Evolutionary conservation across 2,888 invertebrate species (phyloP), one percentile per base, ranked within the genome.

Genomic region (Rotaria magnacalcarata): DNA sequence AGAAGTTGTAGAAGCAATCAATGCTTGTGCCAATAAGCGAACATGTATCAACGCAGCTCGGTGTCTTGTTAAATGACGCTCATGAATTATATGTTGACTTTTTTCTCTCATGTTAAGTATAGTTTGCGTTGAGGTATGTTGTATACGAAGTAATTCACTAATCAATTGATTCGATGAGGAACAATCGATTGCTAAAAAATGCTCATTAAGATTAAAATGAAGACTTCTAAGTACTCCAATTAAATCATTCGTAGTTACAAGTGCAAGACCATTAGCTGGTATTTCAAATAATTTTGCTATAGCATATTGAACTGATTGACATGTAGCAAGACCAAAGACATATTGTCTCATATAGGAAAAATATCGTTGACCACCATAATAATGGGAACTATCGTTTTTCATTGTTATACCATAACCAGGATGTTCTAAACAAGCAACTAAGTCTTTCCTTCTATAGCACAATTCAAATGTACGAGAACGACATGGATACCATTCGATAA

Each of bases 231-330:
- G 47, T 80, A 80, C 8, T 4, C 7, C n/a, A 19, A 47, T 7
- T 8, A 80, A 8, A 80, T 80, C 80, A 11, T 47, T 11, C 24
- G 80, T 80, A 14, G 80, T 80, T 24, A 80, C n/a, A 24, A 80
- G 47, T 47, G 47, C 80, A 47, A 80, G 47, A 80, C 80, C 80
- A 47, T 80, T 80, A 10, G 80, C 43, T 80, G 80, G 80, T 80
- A 80, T 47, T 80, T 80, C 80, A 80, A 80, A 80, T 80, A 80
- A 80, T 80, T 80, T 80, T 10, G 80, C 80, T n/a, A 80, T n/a
- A n/a, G 80, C 80, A 80, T 80, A 80, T n/a, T 80, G 80, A 10
- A 80, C 80, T 2, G 47, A 80, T 80, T 47, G 21, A 80, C 80
- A 80, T 80, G 80, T 80, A 21, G 34, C 80, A 4, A 80, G 14